Conservation (phyloP, 1,140 invertebrate genomes). For the Lepidurus couesii region DNA sequence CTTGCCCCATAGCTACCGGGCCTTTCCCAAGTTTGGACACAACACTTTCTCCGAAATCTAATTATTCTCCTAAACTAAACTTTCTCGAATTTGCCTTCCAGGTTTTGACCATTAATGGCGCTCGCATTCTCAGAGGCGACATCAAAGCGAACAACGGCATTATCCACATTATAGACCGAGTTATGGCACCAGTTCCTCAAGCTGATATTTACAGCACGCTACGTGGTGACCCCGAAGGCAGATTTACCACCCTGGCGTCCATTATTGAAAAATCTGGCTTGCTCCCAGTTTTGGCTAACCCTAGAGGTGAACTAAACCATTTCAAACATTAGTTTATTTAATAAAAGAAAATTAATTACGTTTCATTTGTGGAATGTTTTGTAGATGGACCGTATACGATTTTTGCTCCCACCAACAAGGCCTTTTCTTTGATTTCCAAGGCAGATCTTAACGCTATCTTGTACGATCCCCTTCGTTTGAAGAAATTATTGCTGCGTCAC, state of each 20-base stretch:
- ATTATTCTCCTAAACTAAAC: neutral
- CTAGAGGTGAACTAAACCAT: conserved; percentile 27
- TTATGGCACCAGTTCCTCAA: conserved; percentile 43
- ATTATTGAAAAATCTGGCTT: conserved; percentile 35
- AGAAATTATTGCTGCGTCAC: conserved; percentile 32
- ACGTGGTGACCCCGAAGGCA: conserved; percentile 30
- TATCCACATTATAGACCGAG: conserved; percentile 45
- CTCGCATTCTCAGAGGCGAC: conserved; percentile 41
- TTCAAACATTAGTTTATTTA: neutral
- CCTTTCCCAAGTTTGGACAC: neutral
- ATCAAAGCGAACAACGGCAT: conserved; percentile 43
- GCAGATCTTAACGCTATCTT: conserved; percentile 31
- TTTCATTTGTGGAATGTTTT: conserved; percentile 15
- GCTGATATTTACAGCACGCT: conserved; percentile 35
- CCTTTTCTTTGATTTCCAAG: conserved; percentile 32
- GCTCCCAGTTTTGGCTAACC: conserved; percentile 29
- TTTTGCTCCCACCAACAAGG: conserved; percentile 43
- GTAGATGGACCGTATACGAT: conserved; percentile 40
- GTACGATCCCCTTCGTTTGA: conserved; percentile 31
- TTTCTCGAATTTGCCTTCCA: conserved; percentile 31
- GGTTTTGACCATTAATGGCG: conserved; percentile 45
- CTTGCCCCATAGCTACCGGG: neutral
- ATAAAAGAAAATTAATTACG: neutral
- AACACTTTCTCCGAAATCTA: neutral
- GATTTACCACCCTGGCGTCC: conserved; percentile 34